phyloP scores from a whole-genome alignment of 1,140 invertebrate species.

The Pararge aegeria region DNA sequence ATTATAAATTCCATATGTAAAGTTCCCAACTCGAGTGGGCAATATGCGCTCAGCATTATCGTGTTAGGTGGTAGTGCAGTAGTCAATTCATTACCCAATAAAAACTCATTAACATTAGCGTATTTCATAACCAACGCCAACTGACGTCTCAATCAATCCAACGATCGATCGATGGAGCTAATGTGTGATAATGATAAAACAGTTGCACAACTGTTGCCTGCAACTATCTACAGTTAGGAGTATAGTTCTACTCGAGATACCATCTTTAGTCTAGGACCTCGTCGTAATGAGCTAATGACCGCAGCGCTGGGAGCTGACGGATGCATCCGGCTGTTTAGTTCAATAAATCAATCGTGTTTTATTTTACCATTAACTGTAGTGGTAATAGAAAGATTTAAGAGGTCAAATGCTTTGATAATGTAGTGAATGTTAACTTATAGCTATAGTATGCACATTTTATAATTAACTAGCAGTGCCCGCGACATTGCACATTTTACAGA shows the following conservation, averaged over 20 bases:
- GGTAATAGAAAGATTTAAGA: too few species aligned
- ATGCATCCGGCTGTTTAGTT: not conserved
- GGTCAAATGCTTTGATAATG: too few species aligned
- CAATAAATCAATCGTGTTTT: not conserved
- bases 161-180: not conserved
- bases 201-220: not conserved
- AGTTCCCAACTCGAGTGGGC: too few species aligned
- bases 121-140: not conserved
- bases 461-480: too few species aligned
- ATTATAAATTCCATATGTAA: too few species aligned
- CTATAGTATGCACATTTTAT: too few species aligned
- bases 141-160: not conserved
- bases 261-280: not conserved
- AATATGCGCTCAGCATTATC: not conserved
- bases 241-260: not conserved
- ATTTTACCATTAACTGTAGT: not conserved
- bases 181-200: constrained; percentile 4
- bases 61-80: not conserved
- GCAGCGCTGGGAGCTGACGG: not conserved
- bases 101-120: not conserved
- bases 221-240: not conserved
- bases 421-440: too few species aligned
- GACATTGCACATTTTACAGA: too few species aligned
- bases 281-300: not conserved
- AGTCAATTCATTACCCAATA: not conserved